Evolutionary conservation across 2,113 vertebrate species (phyloP).

Genomic region (Atherinomorus stipes): DNA sequence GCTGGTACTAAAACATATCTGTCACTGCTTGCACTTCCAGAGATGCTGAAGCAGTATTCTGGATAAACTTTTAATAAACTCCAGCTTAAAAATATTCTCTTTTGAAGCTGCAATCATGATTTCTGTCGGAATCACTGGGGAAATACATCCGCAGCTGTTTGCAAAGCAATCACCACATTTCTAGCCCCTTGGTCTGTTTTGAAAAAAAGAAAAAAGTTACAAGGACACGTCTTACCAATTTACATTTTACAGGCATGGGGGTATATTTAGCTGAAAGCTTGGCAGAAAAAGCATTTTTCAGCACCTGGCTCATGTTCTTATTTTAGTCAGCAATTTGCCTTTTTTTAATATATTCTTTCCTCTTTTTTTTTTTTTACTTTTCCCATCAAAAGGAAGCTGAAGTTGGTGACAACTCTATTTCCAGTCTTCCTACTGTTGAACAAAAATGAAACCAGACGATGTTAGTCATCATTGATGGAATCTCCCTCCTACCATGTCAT

Average conservation of each 20-base stretch:
- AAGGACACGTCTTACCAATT: constrained; percentile 21
- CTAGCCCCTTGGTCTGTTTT: not conserved
- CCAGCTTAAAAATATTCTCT: not conserved
- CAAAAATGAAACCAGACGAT: constrained; percentile 14
- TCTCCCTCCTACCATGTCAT: not conserved
- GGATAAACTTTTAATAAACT: not conserved
- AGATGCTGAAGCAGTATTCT: constrained; percentile 2
- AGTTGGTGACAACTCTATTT: constrained; percentile 15
- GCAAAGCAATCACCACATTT: too few species aligned
- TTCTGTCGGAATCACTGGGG: not conserved
- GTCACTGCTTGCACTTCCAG: not conserved
- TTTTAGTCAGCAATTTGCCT: constrained; percentile 1
- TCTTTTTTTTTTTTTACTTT: not conserved
- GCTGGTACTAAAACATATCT: not conserved
- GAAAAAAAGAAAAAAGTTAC: not conserved
- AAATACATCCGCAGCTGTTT: not conserved
- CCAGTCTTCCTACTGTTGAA: not conserved
- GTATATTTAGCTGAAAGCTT: constrained; percentile 35
- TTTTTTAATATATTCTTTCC: too few species aligned
- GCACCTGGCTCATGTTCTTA: constrained; percentile 39
- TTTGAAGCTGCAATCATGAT: constrained; percentile 3
- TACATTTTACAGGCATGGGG: constrained; percentile 15
- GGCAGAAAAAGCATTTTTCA: constrained; percentile 43
- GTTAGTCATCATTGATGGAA: not conserved
- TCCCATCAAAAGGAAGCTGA: constrained; percentile 12